Conservation (phyloP, 1,140 invertebrate species). For the Carcinoscorpius rotundicauda region DNA sequence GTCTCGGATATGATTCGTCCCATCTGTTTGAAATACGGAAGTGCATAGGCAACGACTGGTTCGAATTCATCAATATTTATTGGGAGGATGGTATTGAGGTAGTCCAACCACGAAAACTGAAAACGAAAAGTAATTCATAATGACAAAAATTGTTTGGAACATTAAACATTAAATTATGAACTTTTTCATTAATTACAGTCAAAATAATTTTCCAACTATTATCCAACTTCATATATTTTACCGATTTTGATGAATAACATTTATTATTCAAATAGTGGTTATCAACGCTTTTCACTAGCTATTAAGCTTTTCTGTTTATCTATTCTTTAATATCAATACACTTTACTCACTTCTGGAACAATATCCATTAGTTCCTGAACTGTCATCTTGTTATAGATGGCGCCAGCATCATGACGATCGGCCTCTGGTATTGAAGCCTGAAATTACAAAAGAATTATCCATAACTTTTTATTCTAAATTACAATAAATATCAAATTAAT, state of each 20-base stretch:
- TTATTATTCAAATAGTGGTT: too few species aligned
- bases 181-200: too few species aligned
- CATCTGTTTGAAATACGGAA: conserved; percentile 64
- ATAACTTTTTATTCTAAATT: not conserved
- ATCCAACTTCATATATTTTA: too few species aligned
- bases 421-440: conserved; percentile 62
- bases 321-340: too few species aligned
- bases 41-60: conserved; percentile 61
- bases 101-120: conserved; percentile 58
- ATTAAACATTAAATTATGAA: too few species aligned
- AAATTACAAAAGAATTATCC: conserved; percentile 3
- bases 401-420: conserved; percentile 65
- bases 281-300: too few species aligned
- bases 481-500: too few species aligned
- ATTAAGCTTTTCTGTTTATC: too few species aligned
- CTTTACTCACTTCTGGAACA: conserved; percentile 40
- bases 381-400: conserved; percentile 60
- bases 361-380: conserved; percentile 49
- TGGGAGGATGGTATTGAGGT: conserved; percentile 54
- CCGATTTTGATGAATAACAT: too few species aligned
- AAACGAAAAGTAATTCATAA: conserved; percentile 12
- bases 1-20: conserved; percentile 53
- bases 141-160: too few species aligned
- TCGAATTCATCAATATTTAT: conserved; percentile 51
- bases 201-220: too few species aligned